These are phyloP conservation scores for Neoitamus cyanurus DNA, from an alignment of 2,888 invertebrate species.

Conservation along the genomic window DNA sequence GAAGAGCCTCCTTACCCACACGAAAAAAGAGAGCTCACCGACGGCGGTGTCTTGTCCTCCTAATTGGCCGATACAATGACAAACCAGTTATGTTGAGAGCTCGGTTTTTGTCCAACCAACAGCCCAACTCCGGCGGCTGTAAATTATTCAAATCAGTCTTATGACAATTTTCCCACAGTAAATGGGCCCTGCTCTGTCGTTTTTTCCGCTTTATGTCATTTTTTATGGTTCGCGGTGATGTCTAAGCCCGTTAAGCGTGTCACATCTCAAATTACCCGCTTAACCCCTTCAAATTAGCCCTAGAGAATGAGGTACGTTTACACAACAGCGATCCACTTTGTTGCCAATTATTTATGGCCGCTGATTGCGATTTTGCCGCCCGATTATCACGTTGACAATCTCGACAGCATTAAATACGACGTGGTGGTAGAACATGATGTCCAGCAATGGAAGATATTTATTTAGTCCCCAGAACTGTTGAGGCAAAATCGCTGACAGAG, in stretches of 20 bases:
- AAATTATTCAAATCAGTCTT: constrained; percentile 20
- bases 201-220: not conserved
- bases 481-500: constrained; percentile 24
- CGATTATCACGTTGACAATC: constrained; percentile 49
- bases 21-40: not conserved
- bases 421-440: constrained; percentile 48
- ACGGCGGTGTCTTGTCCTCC: not conserved
- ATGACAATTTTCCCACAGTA: constrained; percentile 30
- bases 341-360: constrained; percentile 41
- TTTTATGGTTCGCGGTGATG: not conserved
- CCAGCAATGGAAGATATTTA: constrained; percentile 43
- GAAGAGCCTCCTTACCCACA: not conserved
- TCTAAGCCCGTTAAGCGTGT: constrained; percentile 20
- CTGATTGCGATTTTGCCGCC: constrained; percentile 39
- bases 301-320: not conserved
- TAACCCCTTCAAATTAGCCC: constrained; percentile 14
- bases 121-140: not conserved
- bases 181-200: not conserved
- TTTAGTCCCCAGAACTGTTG: constrained; percentile 12
- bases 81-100: not conserved
- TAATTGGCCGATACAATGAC: not conserved
- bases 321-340: constrained; percentile 29
- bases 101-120: not conserved
- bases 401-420: constrained; percentile 46
- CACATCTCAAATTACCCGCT: constrained; percentile 1